These are phyloP conservation scores for Cephus pulcher DNA, from an alignment of 2,888 invertebrate species.

Conservation along the genomic window DNA sequence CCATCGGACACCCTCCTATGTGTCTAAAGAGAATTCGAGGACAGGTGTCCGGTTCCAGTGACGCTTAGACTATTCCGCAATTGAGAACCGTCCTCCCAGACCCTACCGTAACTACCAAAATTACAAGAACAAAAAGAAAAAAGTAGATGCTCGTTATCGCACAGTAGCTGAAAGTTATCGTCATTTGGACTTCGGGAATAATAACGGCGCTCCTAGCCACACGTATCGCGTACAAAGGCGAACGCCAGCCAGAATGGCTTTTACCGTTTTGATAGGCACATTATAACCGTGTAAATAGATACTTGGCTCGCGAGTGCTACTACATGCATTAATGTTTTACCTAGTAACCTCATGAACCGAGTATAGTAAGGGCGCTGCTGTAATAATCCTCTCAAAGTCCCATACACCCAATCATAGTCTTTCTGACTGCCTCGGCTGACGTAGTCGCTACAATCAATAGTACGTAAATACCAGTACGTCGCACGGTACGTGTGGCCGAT, in stretches of 20 bases:
- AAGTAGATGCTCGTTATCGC: neutral
- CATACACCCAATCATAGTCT: neutral
- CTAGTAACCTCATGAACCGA: neutral
- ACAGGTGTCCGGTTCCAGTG: neutral
- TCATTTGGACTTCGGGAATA: neutral
- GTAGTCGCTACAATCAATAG: constrained; percentile 14
- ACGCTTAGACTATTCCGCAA: neutral
- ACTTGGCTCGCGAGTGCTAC: constrained; percentile 47
- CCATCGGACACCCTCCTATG: neutral
- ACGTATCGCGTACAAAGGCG: neutral
- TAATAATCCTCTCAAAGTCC: neutral
- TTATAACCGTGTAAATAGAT: constrained; percentile 61
- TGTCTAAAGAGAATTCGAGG: neutral
- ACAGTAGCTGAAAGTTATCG: neutral
- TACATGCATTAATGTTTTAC: constrained; percentile 50
- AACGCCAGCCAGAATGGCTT: constrained; percentile 23
- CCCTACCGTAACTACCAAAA: neutral
- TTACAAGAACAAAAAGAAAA: neutral
- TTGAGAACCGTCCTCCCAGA: neutral
- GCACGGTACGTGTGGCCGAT: neutral
- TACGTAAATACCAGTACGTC: neutral
- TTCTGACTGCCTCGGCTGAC: neutral
- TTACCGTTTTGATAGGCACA: constrained; percentile 37
- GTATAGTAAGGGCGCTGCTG: neutral
- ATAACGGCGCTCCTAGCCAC: neutral